Percentiles rank a stretch among this genome's conserved stretches.
phyloP scores from a whole-genome alignment of 2,113 vertebrate genomes.

The Micromys minutus region DNA sequence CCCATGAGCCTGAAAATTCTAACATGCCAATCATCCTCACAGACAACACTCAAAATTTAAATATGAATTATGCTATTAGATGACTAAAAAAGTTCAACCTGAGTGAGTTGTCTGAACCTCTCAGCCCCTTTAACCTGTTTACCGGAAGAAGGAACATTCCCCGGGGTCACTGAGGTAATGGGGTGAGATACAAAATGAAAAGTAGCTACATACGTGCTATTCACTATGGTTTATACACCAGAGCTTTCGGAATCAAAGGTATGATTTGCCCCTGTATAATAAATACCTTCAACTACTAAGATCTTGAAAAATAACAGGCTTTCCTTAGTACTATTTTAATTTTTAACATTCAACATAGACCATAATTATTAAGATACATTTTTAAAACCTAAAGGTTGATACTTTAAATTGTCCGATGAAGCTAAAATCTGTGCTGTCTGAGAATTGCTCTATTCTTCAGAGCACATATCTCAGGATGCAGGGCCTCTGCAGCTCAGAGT shows the following conservation, averaged over 20 bases:
- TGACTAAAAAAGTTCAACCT: background rate
- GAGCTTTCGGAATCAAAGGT: constrained; percentile 16
- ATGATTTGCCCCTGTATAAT: background rate
- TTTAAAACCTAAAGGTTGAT: background rate
- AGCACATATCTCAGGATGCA: background rate
- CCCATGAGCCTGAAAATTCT: background rate
- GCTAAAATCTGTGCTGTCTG: background rate
- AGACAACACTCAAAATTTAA: background rate
- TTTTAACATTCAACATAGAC: constrained; percentile 5
- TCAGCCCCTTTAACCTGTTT: background rate
- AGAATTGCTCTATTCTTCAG: background rate
- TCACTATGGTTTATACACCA: background rate
- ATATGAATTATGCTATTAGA: background rate
- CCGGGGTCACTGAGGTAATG: background rate
- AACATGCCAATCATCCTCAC: background rate
- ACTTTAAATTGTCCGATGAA: background rate
- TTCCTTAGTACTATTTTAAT: background rate
- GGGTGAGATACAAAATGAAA: background rate
- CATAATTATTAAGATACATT: background rate
- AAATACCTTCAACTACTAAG: background rate
- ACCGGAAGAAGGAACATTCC: background rate
- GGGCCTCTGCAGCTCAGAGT: background rate
- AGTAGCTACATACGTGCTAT: background rate
- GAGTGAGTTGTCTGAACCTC: constrained; percentile 8
- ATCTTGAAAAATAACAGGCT: background rate